These are phyloP conservation scores for Dicroscelio sp. DNA, from an alignment of 2,888 invertebrate species.

Conservation along the genomic window DNA sequence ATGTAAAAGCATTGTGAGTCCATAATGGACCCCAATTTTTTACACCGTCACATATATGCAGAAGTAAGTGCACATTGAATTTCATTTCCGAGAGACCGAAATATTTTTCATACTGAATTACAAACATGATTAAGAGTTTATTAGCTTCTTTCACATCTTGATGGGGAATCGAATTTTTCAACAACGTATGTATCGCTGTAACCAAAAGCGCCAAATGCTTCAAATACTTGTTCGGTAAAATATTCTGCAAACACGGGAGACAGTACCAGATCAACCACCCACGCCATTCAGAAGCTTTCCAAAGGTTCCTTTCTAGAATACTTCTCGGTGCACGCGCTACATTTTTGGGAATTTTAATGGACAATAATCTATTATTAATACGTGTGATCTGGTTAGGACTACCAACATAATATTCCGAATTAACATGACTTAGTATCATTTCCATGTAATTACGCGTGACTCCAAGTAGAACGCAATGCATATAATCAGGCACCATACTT, in stretches of 20 bases:
- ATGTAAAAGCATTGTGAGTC: too few species aligned
- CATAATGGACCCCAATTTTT: slow-evolving; percentile 47
- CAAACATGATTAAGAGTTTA: too few species aligned
- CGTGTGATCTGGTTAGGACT: neutral
- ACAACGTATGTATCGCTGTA: slow-evolving; percentile 26
- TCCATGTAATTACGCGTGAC: slow-evolving; percentile 52
- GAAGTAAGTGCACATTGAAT: too few species aligned
- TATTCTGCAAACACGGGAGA: slow-evolving; percentile 45
- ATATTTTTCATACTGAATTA: too few species aligned
- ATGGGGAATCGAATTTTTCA: slow-evolving; percentile 18
- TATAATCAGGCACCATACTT: slow-evolving; percentile 78
- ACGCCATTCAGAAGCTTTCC: slow-evolving; percentile 76
- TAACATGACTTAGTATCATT: slow-evolving; percentile 35
- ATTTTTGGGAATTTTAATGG: slow-evolving; percentile 62
- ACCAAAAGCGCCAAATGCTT: slow-evolving; percentile 58
- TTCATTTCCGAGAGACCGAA: too few species aligned
- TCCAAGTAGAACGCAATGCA: slow-evolving; percentile 76
- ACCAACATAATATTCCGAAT: slow-evolving; percentile 58
- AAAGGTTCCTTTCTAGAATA: neutral
- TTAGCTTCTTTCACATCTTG: too few species aligned
- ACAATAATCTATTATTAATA: slow-evolving; percentile 46
- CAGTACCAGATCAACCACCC: slow-evolving; percentile 59
- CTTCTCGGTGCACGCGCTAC: slow-evolving; percentile 30
- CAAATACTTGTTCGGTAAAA: slow-evolving; percentile 58
- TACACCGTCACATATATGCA: too few species aligned